These are phyloP conservation scores for Nomada fabriciana DNA, from an alignment of 2,888 invertebrate species.

Conservation along the genomic window DNA sequence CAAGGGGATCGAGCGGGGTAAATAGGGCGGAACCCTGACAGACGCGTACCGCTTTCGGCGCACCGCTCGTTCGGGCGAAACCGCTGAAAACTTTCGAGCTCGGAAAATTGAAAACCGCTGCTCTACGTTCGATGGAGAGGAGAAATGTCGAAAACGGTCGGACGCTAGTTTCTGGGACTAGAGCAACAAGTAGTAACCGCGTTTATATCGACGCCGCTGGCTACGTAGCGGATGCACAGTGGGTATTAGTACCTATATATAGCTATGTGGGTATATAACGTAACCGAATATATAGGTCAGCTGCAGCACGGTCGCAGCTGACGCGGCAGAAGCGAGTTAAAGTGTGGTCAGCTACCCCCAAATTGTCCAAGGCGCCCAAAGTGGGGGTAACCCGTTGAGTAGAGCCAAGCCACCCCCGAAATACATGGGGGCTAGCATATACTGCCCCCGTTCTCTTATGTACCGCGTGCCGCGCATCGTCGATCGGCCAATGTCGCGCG, in stretches of 20 bases:
- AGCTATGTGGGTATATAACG: constrained; percentile 48
- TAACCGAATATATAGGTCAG: constrained; percentile 58
- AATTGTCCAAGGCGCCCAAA: constrained; percentile 70
- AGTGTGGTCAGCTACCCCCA: constrained; percentile 64
- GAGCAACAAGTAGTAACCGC: constrained; percentile 83
- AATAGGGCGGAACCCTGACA: constrained; percentile 24
- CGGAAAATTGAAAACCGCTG: constrained; percentile 40
- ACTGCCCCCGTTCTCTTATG: constrained; percentile 24
- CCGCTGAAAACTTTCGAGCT: not conserved
- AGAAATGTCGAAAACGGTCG: constrained; percentile 48
- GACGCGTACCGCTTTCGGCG: constrained; percentile 5
- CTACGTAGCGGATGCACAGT: constrained; percentile 65
- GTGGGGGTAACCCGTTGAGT: constrained; percentile 51
- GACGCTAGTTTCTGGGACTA: constrained; percentile 73
- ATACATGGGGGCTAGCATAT: constrained; percentile 38
- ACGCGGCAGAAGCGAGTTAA: constrained; percentile 58
- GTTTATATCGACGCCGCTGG: constrained; percentile 76
- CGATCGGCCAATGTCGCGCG: constrained; percentile 66
- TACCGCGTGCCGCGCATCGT: constrained; percentile 30
- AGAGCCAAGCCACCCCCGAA: constrained; percentile 42
- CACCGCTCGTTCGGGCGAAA: not conserved
- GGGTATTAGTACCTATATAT: constrained; percentile 66
- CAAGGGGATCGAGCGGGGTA: constrained; percentile 1
- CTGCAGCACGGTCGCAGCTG: constrained; percentile 47
- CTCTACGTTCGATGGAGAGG: not conserved